Conservation (phyloP, 2,888 invertebrate genomes). For the Athrips mouffetella region DNA sequence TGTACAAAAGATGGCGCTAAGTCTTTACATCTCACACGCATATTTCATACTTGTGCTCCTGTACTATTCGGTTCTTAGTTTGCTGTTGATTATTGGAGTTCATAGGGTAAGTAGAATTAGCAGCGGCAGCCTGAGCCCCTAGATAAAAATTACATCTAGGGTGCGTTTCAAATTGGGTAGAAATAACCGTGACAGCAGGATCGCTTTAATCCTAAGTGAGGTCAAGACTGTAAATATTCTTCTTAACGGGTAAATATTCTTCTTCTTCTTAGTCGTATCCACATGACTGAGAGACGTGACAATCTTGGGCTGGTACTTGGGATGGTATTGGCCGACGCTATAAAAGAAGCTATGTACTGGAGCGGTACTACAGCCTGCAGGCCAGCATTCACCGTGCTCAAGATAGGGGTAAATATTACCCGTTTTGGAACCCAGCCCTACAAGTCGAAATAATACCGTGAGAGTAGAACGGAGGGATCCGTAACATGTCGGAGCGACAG, state of each 20-base stretch:
- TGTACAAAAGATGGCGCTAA: constrained; percentile 37
- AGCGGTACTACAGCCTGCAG: no score
- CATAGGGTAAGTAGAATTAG: constrained; percentile 47
- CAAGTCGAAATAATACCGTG: no score
- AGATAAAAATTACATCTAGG: neutral
- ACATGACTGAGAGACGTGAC: no score
- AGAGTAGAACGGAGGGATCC: no score
- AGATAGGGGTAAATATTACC: no score
- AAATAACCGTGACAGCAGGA: neutral
- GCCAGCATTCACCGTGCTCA: no score
- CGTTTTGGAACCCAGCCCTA: no score
- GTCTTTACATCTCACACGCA: constrained; percentile 55
- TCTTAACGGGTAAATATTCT: neutral
- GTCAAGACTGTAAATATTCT: neutral
- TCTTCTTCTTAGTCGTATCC: neutral
- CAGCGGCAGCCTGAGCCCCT: neutral
- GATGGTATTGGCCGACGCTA: no score
- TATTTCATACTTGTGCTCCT: constrained; percentile 52
- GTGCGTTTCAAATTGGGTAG: no score
- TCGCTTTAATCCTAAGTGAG: neutral
- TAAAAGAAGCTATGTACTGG: no score
- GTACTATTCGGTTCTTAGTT: constrained; percentile 46
- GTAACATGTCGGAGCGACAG: no score
- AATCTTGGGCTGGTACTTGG: no score
- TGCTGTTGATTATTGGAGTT: constrained; percentile 53